Base-by-base conservation (phyloP, 2,888 invertebrate genomes). In the Linyphia triangularis region DNA sequence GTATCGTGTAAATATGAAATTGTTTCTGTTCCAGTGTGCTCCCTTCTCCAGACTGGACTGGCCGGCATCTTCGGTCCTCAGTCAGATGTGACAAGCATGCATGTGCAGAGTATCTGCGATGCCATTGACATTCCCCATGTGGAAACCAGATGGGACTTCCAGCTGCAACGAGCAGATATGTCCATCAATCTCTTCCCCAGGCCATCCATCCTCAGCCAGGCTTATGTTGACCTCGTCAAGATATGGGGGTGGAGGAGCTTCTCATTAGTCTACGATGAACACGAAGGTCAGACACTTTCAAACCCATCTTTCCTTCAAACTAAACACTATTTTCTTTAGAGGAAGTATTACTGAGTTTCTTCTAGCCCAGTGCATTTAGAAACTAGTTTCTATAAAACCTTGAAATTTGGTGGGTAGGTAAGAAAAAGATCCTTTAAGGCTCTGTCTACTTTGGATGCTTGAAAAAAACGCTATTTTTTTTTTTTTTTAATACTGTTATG, bases 1-100 rank as follows among this genome's bases (percentile, higher is more conserved):
- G n/a, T n/a, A n/a, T n/a, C n/a, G n/a, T n/a, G n/a, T n/a, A n/a
- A n/a, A n/a, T n/a, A n/a, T n/a, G n/a, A n/a, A n/a, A n/a, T n/a
- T n/a, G n/a, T n/a, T 67, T 75, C 13, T 57, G 10, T 73, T 72
- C 2, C 73, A 98, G 98, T 98, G 90, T 98, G 98, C 92, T 96
- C 97, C 92, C 94, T 98, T 89, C 94, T 95, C 91, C 95, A 96
- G 91, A 94, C 94, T 89, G 96, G 96, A 88, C 94, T 97, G 6
- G 95, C 96, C 2, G 97, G 96, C 63, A 94, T 98, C 70, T 96
- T 98, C 92, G 98, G 98, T 0, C 97, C 98, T 0, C 95, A 95
- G 89, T 94, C 95, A 67, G 94, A 94, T 89, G 93, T 94, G 85
- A 94, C 96, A 0, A 94, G 97, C 33, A 95, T 95, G 88, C 96